phyloP scores from a whole-genome alignment of 2,888 invertebrate genomes.

The Hyppa rectilinea region DNA sequence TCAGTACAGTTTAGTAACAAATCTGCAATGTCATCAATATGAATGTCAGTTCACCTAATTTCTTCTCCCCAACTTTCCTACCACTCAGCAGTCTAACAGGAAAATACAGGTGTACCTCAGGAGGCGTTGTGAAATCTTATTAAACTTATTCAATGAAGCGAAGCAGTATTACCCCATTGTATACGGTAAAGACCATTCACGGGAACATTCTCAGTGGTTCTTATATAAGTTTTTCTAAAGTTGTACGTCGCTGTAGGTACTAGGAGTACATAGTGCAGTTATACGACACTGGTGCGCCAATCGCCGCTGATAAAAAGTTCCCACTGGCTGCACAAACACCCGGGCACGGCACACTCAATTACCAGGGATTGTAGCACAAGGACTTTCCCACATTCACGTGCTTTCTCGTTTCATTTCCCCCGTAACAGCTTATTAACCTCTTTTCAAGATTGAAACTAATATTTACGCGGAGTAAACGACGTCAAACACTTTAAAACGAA shows the following conservation, averaged over 20 bases:
- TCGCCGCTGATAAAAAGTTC: constrained; percentile 86
- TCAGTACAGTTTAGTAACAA: background rate
- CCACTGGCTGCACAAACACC: constrained; percentile 83
- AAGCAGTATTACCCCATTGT: constrained; percentile 66
- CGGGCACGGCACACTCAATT: constrained; percentile 85
- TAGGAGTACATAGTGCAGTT: constrained; percentile 71
- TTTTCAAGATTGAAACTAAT: constrained; percentile 72
- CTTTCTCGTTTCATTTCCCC: constrained; percentile 69
- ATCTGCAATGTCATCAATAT: constrained; percentile 31
- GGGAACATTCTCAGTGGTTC: constrained; percentile 59
- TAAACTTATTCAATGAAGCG: constrained; percentile 67
- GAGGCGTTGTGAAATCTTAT: constrained; percentile 62
- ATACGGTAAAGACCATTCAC: constrained; percentile 65
- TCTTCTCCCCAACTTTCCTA: constrained; percentile 29
- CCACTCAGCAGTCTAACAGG: constrained; percentile 35
- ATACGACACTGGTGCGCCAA: constrained; percentile 81
- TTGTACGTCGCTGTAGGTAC: constrained; percentile 53
- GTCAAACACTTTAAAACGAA: constrained; percentile 66
- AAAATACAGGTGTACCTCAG: constrained; percentile 54
- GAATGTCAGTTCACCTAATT: constrained; percentile 50
- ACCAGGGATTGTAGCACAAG: constrained; percentile 83
- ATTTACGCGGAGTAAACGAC: constrained; percentile 70
- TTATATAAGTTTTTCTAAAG: constrained; percentile 70
- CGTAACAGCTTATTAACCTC: constrained; percentile 78
- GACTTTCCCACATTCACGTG: constrained; percentile 78